These are phyloP conservation scores for Poeciliopsis prolifica DNA, from an alignment of 2,113 vertebrate species.

Conservation along the genomic window DNA sequence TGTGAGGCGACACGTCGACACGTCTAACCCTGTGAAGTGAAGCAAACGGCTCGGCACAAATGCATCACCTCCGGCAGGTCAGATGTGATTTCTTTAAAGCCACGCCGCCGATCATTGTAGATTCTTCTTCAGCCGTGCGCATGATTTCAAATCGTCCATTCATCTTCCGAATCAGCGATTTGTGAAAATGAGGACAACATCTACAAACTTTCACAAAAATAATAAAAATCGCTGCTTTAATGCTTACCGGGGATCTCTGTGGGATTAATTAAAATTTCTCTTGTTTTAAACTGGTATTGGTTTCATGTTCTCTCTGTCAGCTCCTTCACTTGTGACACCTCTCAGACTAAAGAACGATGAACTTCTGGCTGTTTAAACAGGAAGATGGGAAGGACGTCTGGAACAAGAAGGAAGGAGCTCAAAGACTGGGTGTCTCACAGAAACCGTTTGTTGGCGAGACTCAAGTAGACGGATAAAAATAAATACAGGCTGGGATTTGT, in stretches of 20 bases:
- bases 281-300: neutral
- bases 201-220: neutral
- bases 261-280: neutral
- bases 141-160: neutral
- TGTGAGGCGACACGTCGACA: too few species aligned
- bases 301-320: neutral
- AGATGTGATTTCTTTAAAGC: neutral
- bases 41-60: too few species aligned
- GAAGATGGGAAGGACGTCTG: constrained; percentile 34
- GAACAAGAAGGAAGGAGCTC: constrained; percentile 3
- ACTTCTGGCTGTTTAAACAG: constrained; percentile 5
- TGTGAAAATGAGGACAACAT: neutral
- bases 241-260: neutral
- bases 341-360: constrained; percentile 23
- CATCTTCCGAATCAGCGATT: neutral
- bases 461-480: constrained; percentile 14
- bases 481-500: constrained; percentile 27
- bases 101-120: neutral
- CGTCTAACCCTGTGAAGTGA: too few species aligned
- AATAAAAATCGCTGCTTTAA: neutral
- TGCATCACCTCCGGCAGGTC: neutral
- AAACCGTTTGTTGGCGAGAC: constrained; percentile 41
- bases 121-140: neutral
- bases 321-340: neutral
- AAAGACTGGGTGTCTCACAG: constrained; percentile 48